phyloP scores from a whole-genome alignment of 1,140 invertebrate genomes.

The Drosophila sp. region DNA sequence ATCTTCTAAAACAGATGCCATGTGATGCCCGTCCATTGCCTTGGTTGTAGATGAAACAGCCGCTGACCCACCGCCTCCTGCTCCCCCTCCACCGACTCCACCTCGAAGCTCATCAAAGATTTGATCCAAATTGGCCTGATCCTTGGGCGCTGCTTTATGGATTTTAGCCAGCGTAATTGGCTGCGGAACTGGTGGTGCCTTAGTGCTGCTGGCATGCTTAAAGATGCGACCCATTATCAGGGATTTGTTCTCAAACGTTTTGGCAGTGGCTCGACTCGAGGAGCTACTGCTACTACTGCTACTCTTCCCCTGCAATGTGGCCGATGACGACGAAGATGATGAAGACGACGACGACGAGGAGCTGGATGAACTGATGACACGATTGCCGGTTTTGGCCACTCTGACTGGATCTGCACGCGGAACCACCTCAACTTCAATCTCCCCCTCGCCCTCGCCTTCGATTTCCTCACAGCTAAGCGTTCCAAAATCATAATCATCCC shows the following conservation, averaged over 20 bases:
- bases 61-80: background rate
- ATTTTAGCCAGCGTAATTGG: constrained; percentile 13
- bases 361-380: constrained; percentile 38
- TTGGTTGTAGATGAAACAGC: constrained; percentile 12
- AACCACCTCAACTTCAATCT: constrained; percentile 46
- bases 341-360: constrained; percentile 42
- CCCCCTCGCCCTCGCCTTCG: constrained; percentile 20
- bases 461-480: constrained; percentile 71
- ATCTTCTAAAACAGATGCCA: background rate
- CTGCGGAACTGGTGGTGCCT: constrained; percentile 22
- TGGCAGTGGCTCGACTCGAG: constrained; percentile 73
- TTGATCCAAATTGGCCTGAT: constrained; percentile 76
- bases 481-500: constrained; percentile 81
- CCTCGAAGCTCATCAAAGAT: constrained; percentile 76
- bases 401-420: background rate
- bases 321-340: constrained; percentile 35
- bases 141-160: constrained; percentile 56
- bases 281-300: constrained; percentile 66
- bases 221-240: constrained; percentile 85
- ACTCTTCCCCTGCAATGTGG: constrained; percentile 24
- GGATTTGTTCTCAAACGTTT: constrained; percentile 84
- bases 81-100: constrained; percentile 2
- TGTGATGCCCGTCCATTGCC: constrained; percentile 1
- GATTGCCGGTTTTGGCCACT: background rate
- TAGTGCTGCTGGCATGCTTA: constrained; percentile 83